These are phyloP conservation scores for Apis cerana DNA, from an alignment of 1,140 invertebrate genomes.

Conservation along the genomic window DNA sequence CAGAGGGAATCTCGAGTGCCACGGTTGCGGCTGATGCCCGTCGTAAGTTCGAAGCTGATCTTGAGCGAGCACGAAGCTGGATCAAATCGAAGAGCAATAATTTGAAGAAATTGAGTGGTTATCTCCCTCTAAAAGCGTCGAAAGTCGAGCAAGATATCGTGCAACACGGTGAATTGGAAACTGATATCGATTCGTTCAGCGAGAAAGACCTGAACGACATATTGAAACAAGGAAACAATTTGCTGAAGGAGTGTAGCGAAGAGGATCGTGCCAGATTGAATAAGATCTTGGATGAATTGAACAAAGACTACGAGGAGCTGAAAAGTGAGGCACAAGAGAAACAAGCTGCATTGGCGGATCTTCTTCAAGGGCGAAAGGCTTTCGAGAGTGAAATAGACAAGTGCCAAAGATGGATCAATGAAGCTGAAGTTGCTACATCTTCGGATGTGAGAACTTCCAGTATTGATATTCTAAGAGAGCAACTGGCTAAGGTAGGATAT, in stretches of 20 bases:
- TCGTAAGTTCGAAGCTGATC: constrained; percentile 88
- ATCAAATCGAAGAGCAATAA: constrained; percentile 89
- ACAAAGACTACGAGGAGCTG: constrained; percentile 86
- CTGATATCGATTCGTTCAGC: constrained; percentile 89
- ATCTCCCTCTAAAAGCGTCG: constrained; percentile 86
- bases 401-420: constrained; percentile 91
- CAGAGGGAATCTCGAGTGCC: constrained; percentile 87
- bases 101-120: constrained; percentile 88
- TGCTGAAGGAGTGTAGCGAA: constrained; percentile 91
- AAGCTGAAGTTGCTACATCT: constrained; percentile 92
- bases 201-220: constrained; percentile 89
- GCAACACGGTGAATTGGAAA: constrained; percentile 87
- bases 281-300: constrained; percentile 85
- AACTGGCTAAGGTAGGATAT: constrained; percentile 85
- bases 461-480: constrained; percentile 91
- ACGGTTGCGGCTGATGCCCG: constrained; percentile 85
- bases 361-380: constrained; percentile 87
- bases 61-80: constrained; percentile 90
- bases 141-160: constrained; percentile 90
- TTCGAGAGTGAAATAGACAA: constrained; percentile 91
- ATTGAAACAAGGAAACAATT: constrained; percentile 87
- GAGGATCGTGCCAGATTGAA: constrained; percentile 86
- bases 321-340: constrained; percentile 88
- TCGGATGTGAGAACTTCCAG: constrained; percentile 89
- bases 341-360: constrained; percentile 86